phyloP scores from a whole-genome alignment of 2,888 invertebrate genomes.

The Anagyrus pseudococci region DNA sequence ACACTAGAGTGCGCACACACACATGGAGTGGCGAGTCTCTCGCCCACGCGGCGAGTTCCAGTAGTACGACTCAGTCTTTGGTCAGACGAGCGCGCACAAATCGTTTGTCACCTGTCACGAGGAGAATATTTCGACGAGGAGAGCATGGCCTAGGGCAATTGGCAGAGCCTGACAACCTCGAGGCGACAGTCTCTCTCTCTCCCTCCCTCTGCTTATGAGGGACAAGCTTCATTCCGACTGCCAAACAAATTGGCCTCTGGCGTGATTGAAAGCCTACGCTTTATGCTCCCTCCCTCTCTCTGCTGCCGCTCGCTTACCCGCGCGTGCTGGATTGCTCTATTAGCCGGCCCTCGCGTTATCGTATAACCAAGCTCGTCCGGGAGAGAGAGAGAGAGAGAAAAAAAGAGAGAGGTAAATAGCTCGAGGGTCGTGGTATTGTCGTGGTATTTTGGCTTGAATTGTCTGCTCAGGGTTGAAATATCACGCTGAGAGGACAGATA shows the following conservation, averaged over 20 bases:
- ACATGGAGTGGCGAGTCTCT: background rate
- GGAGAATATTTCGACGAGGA: constrained; percentile 17
- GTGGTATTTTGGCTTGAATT: too few species aligned
- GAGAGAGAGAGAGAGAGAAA: too few species aligned
- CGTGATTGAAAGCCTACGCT: constrained; percentile 28
- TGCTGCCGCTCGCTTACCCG: background rate
- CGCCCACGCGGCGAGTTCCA: background rate
- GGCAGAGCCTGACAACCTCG: constrained; percentile 11
- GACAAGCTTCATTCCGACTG: constrained; percentile 19
- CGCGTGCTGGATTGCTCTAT: constrained; percentile 21
- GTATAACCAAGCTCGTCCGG: too few species aligned
- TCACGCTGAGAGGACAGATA: too few species aligned
- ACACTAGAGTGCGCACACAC: background rate
- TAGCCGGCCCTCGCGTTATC: background rate
- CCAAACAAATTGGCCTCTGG: constrained; percentile 23
- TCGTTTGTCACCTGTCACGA: constrained; percentile 43
- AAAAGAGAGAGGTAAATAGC: background rate
- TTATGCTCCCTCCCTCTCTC: background rate
- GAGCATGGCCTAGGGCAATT: constrained; percentile 12
- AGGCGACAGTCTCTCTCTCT: constrained; percentile 13
- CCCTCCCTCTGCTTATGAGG: constrained; percentile 14
- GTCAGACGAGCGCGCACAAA: constrained; percentile 7
- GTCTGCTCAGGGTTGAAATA: too few species aligned
- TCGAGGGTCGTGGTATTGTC: too few species aligned
- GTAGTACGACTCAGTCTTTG: constrained; percentile 10